phyloP scores from a whole-genome alignment of 1,140 invertebrate genomes.

The Rhyzopertha dominica region DNA sequence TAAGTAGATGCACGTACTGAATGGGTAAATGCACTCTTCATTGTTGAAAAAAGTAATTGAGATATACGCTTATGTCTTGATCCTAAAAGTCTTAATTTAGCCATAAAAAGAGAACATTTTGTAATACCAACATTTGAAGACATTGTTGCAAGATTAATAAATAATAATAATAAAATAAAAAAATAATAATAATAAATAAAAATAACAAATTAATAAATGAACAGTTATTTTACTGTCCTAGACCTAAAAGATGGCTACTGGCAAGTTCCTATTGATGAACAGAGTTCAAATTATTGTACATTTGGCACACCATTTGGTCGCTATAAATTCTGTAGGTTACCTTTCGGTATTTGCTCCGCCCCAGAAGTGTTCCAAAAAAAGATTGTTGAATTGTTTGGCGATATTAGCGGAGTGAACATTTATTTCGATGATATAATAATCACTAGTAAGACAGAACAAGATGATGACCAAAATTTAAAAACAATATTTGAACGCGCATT shows the following conservation, averaged over 20 bases:
- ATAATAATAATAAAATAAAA: too few species aligned
- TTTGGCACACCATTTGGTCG: constrained; percentile 30
- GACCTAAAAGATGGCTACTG: constrained; percentile 30
- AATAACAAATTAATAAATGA: constrained; percentile 9
- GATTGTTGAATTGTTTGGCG: constrained; percentile 28
- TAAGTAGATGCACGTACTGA: constrained; percentile 39
- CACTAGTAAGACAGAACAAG: constrained; percentile 21
- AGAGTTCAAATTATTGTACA: constrained; percentile 20
- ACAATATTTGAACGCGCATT: too few species aligned
- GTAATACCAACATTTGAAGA: constrained; percentile 27
- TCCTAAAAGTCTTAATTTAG: constrained; percentile 18
- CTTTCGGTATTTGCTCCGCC: constrained; percentile 28
- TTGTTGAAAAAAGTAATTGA: constrained; percentile 22
- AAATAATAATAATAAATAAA: too few species aligned
- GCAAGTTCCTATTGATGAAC: constrained; percentile 17
- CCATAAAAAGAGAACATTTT: constrained; percentile 16
- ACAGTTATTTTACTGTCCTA: constrained; percentile 21
- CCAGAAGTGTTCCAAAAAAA: constrained; percentile 32
- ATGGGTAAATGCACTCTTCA: constrained; percentile 44
- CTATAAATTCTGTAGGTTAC: constrained; percentile 30
- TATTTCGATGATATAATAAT: constrained; percentile 40
- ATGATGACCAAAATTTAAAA: constrained; percentile 37
- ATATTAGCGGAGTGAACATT: constrained; percentile 26
- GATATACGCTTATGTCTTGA: constrained; percentile 21
- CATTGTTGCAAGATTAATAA: too few species aligned